Evolutionary conservation across 2,888 invertebrate genomes (phyloP).

Genomic region (Aelia acuminata): DNA sequence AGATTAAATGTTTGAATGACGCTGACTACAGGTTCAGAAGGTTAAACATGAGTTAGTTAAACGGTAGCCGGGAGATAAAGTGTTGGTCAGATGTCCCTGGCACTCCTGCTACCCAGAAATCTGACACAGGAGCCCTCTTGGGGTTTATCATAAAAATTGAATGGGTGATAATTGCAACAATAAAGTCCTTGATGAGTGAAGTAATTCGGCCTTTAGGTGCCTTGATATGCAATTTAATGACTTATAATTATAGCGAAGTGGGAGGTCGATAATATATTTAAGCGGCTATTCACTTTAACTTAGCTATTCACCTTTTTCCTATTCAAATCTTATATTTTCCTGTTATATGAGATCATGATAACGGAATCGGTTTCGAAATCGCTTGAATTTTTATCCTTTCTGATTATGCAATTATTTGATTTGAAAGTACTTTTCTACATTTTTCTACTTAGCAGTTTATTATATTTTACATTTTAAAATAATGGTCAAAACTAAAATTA

Average conservation of each 20-base stretch:
- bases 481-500: too few relatives aligned
- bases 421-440: too few relatives aligned
- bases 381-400: too few relatives aligned
- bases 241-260: neutral
- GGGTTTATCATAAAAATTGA: neutral
- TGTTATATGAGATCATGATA: neutral
- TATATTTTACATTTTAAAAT: too few relatives aligned
- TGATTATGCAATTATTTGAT: too few relatives aligned
- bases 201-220: neutral
- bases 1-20: neutral
- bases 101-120: neutral
- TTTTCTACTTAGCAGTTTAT: too few relatives aligned
- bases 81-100: neutral
- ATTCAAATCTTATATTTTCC: neutral
- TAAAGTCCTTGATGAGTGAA: neutral
- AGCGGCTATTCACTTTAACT: neutral
- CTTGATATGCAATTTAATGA: neutral
- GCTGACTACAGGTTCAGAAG: neutral
- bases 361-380: too few relatives aligned
- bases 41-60: neutral
- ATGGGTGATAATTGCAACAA: neutral
- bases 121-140: neutral
- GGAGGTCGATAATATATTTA: neutral
- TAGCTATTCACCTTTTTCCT: too few relatives aligned
- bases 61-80: conserved; percentile 2